phyloP scores from a whole-genome alignment of 92 coral and sea anemone species.

The Umimayanthus chanpuru region DNA sequence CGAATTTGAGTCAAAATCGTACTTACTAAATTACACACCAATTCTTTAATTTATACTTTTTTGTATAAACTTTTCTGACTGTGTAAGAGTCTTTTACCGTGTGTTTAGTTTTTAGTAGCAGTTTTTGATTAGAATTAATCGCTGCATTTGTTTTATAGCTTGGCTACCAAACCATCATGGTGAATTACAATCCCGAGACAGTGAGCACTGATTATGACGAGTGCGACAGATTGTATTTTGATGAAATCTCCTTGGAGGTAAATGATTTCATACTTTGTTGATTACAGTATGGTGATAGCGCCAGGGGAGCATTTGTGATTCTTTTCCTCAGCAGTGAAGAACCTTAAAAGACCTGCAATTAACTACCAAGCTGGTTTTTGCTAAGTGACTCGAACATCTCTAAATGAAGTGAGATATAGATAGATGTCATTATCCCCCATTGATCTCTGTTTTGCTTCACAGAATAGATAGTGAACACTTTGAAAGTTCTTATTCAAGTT shows the following conservation, averaged over 20 bases:
- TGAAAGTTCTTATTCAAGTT: neutral
- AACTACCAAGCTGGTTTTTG: too few relatives aligned
- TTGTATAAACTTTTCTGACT: too few relatives aligned
- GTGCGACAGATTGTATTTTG: conserved; percentile 96
- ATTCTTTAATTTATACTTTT: too few relatives aligned
- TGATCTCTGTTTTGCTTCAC: neutral
- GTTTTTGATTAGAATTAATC: neutral
- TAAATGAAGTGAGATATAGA: too few relatives aligned
- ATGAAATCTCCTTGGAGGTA: conserved; percentile 98
- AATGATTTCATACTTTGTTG: neutral
- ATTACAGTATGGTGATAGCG: neutral
- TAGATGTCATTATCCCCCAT: too few relatives aligned
- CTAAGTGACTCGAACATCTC: too few relatives aligned
- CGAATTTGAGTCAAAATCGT: too few relatives aligned
- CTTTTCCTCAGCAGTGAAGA: neutral
- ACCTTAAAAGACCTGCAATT: too few relatives aligned
- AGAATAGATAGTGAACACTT: neutral
- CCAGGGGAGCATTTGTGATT: neutral
- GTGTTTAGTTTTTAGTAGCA: neutral
- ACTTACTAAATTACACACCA: too few relatives aligned
- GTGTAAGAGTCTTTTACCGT: too few relatives aligned
- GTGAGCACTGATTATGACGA: conserved; percentile 99
- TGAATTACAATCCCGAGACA: conserved; percentile 98
- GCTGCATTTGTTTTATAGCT: conserved; percentile 56
- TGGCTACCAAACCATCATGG: conserved; percentile 89